Evolutionary conservation across 2,888 invertebrate species (phyloP).

Genomic region (Zygogramma bicolorata): DNA sequence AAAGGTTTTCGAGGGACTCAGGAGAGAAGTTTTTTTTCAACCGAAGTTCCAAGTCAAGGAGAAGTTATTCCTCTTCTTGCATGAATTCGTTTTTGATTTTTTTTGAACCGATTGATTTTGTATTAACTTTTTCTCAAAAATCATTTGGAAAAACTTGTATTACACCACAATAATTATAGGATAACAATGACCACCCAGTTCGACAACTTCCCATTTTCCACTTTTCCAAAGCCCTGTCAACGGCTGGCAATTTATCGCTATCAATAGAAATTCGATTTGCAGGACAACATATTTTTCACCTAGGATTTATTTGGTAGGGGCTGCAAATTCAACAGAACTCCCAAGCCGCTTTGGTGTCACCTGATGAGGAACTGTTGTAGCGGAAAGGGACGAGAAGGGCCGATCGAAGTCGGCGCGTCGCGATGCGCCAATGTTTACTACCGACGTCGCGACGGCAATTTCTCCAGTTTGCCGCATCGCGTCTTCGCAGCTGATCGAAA

Average conservation of each 20-base stretch:
- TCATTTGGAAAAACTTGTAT: no score
- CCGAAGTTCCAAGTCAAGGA: no score
- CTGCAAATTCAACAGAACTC: constrained; percentile 58
- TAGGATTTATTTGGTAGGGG: constrained; percentile 58
- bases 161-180: no score
- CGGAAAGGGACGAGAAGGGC: constrained; percentile 20
- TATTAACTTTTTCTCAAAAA: no score
- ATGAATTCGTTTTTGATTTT: no score
- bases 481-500: constrained; percentile 35
- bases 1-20: no score
- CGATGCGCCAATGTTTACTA: constrained; percentile 65
- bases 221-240: constrained; percentile 44
- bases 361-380: constrained; percentile 57
- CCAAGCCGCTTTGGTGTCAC: constrained; percentile 58
- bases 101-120: no score
- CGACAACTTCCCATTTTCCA: constrained; percentile 22
- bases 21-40: no score
- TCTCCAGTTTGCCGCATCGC: constrained; percentile 64
- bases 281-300: constrained; percentile 46
- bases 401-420: constrained; percentile 50
- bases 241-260: constrained; percentile 60
- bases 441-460: constrained; percentile 62
- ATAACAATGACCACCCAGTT: constrained; percentile 40
- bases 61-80: no score
- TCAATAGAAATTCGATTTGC: constrained; percentile 58